Conservation (phyloP, 92 coral and sea anemone genomes). For the Paramuricea clavata region DNA sequence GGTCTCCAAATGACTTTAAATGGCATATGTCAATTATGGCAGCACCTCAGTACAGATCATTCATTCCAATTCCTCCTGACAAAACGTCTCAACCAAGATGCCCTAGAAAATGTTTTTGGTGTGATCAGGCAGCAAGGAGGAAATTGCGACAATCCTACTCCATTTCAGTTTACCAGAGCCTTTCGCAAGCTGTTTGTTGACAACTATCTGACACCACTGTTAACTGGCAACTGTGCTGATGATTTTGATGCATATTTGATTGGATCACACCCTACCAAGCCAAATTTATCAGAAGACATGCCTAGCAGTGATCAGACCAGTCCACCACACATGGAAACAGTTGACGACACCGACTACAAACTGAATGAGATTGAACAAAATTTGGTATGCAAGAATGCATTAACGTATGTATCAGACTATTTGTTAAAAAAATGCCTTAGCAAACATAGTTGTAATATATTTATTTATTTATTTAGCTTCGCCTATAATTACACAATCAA, state of each 20-base stretch:
- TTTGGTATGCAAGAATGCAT: background rate
- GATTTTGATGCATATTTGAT: background rate
- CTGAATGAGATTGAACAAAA: background rate
- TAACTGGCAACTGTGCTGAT: background rate
- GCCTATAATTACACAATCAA: too few species aligned
- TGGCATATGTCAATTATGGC: background rate
- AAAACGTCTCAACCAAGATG: background rate
- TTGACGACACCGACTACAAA: background rate
- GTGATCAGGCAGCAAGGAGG: background rate
- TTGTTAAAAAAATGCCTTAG: background rate
- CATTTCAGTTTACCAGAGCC: background rate
- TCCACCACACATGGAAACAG: background rate
- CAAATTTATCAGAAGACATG: background rate
- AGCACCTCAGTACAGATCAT: background rate
- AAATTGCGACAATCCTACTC: background rate
- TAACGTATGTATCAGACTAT: background rate
- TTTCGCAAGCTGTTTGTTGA: slow-evolving; percentile 1
- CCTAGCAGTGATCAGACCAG: background rate
- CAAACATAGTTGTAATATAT: background rate
- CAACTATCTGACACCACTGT: background rate
- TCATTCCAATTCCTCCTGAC: background rate
- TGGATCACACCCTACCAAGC: background rate
- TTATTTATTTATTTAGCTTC: too few species aligned
- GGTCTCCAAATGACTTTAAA: background rate
- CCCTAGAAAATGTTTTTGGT: background rate